Evolutionary conservation across 2,113 vertebrate genomes (phyloP).

Genomic region (Gyps fulvus): DNA sequence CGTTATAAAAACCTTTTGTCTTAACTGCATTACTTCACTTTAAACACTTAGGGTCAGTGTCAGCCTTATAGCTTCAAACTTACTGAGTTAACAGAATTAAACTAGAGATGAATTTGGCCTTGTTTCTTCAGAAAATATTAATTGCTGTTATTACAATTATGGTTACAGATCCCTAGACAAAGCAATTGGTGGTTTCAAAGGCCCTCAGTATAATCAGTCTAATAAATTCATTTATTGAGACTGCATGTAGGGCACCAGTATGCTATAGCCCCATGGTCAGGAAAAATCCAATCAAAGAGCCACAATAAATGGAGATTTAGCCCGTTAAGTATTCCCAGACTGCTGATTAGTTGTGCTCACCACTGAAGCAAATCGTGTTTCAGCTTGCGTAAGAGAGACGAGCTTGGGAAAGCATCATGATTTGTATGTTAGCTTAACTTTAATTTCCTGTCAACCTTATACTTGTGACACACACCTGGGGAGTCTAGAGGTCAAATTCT

Average conservation of each 20-base stretch:
- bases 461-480: conserved; percentile 31
- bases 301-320: conserved; percentile 25
- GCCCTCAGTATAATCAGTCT: not conserved
- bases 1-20: not conserved
- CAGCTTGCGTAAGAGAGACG: not conserved
- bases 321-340: conserved; percentile 51
- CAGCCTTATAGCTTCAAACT: not conserved
- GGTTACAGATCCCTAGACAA: conserved; percentile 10
- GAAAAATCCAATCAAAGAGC: conserved; percentile 28
- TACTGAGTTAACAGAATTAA: not conserved
- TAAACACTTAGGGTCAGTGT: not conserved
- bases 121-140: not conserved
- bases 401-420: conserved; percentile 56
- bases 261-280: not conserved
- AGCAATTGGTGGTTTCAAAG: conserved; percentile 20
- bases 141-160: not conserved
- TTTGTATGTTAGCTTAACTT: conserved; percentile 57
- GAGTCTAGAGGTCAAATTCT: conserved; percentile 35
- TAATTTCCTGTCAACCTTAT: conserved; percentile 69
- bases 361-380: conserved; percentile 47
- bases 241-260: not conserved
- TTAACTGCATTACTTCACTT: conserved; percentile 25
- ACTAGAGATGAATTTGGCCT: not conserved
- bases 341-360: conserved; percentile 12
- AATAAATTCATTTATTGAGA: conserved; percentile 41